Evolutionary conservation across 2,113 vertebrate species (phyloP).

Genomic region (Dasyprocta punctata): DNA sequence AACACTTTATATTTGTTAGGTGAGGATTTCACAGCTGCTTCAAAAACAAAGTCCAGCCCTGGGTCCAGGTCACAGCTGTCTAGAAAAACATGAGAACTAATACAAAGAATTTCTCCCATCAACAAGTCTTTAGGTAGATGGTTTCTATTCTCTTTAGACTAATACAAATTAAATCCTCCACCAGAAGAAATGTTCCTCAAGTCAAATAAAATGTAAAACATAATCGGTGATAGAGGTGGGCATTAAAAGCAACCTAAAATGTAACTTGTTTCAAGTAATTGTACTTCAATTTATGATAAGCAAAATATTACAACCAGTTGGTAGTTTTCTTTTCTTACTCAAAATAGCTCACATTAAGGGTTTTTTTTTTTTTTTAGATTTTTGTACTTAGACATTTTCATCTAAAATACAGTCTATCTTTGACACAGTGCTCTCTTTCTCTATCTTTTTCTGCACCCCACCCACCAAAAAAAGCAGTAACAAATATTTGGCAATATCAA

Average conservation of each 20-base stretch:
- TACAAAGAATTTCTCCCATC: constrained; percentile 65
- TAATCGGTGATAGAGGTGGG: not conserved
- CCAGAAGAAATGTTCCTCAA: constrained; percentile 7
- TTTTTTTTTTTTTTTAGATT: not conserved
- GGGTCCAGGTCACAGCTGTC: constrained; percentile 38
- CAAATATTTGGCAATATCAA: constrained; percentile 40
- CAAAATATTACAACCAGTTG: not conserved
- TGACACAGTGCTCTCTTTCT: not conserved
- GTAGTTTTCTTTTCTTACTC: not conserved
- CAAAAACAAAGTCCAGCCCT: constrained; percentile 49
- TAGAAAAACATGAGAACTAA: constrained; percentile 51
- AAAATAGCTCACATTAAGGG: not conserved
- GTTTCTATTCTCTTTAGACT: constrained; percentile 50
- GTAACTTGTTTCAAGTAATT: not conserved
- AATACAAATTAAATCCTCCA: constrained; percentile 58
- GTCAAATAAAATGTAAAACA: constrained; percentile 51
- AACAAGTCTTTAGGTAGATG: constrained; percentile 46
- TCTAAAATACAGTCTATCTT: constrained; percentile 10
- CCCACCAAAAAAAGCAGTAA: not conserved
- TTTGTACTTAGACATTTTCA: not conserved
- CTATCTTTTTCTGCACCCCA: not conserved
- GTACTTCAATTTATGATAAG: constrained; percentile 5
- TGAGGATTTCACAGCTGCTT: constrained; percentile 63
- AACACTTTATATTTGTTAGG: constrained; percentile 61
- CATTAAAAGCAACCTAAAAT: constrained; percentile 44